These are phyloP conservation scores for Stenotaenia linearis DNA, from an alignment of 2,888 invertebrate genomes.

Conservation along the genomic window DNA sequence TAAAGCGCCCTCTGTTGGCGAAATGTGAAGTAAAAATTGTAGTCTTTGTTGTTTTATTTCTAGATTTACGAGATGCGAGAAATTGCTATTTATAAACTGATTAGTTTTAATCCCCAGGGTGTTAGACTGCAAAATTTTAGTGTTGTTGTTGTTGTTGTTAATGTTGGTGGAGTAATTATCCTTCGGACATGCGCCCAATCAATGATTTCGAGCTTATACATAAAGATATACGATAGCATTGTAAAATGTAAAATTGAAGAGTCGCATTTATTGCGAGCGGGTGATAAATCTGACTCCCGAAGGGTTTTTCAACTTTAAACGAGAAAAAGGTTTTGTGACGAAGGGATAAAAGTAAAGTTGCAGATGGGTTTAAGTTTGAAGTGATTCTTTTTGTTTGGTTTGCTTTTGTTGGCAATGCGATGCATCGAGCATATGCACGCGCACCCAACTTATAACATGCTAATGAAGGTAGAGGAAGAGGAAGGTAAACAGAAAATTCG, in stretches of 20 bases:
- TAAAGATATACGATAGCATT: not conserved
- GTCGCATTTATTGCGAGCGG: not conserved
- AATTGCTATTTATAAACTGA: not conserved
- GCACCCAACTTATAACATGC: not conserved
- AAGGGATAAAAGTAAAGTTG: not conserved
- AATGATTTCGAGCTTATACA: not conserved
- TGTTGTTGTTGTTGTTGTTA: not conserved
- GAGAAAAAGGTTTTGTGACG: not conserved
- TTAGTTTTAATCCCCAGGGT: not conserved
- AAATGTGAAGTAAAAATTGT: no score
- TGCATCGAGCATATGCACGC: not conserved
- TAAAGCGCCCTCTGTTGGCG: no score
- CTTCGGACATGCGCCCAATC: not conserved
- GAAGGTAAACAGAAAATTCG: conserved; percentile 1
- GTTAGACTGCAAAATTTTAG: not conserved
- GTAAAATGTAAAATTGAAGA: not conserved
- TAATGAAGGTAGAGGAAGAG: not conserved
- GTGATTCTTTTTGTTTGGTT: not conserved
- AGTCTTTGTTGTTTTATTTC: no score
- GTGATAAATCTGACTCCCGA: not conserved
- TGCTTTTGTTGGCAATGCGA: not conserved
- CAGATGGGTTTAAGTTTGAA: not conserved
- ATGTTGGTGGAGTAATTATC: not conserved
- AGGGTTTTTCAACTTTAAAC: not conserved
- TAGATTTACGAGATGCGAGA: no score